Evolutionary conservation across 1,140 invertebrate species (phyloP).

Genomic region (Cyclargus thomasi): DNA sequence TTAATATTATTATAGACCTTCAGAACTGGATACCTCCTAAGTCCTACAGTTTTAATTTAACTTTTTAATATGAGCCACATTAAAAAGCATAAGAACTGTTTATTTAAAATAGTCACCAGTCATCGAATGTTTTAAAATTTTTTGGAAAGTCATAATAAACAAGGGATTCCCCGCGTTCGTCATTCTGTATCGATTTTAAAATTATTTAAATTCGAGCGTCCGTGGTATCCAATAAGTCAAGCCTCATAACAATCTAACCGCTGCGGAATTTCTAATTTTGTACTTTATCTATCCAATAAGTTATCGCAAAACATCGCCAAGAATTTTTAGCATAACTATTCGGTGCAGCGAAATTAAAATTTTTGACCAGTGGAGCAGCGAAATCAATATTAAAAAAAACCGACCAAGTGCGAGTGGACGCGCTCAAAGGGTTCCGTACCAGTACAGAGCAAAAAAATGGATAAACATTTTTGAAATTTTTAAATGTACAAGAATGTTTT

Average conservation of each 20-base stretch:
- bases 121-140: background rate
- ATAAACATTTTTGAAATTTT: too few relatives aligned
- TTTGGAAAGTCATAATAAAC: background rate
- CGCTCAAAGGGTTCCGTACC: too few relatives aligned
- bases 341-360: background rate
- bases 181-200: background rate
- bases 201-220: background rate
- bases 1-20: too few relatives aligned
- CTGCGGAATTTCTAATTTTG: constrained; percentile 10
- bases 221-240: constrained; percentile 9
- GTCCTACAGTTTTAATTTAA: too few relatives aligned
- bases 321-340: background rate
- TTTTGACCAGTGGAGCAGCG: background rate
- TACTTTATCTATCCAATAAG: constrained; percentile 1
- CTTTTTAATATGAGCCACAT: too few relatives aligned
- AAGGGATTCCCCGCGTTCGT: background rate
- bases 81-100: too few relatives aligned
- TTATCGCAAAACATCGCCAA: background rate
- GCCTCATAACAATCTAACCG: background rate
- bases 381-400: too few relatives aligned
- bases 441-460: too few relatives aligned
- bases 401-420: too few relatives aligned
- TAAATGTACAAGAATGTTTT: too few relatives aligned
- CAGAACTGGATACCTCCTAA: too few relatives aligned
- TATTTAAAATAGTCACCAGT: background rate